A percentile compares a stretch with the other conserved stretches of the same genome.
Evolutionary conservation across 2,113 vertebrate species (phyloP).

Genomic region (Sphaerodactylus townsendi): DNA sequence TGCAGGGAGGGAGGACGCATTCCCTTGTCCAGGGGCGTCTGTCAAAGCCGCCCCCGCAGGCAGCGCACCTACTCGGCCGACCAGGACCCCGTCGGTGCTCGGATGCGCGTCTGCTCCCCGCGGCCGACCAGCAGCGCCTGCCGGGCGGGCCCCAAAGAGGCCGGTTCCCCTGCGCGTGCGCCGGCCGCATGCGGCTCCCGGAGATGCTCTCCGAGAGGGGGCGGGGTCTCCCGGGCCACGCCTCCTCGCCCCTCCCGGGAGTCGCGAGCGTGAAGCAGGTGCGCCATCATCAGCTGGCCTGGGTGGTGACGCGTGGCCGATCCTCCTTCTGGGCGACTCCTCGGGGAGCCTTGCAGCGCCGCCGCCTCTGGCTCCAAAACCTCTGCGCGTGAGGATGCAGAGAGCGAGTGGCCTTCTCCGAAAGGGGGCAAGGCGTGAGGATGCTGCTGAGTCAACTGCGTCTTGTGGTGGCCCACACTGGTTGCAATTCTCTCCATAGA

Average conservation of each 20-base stretch:
- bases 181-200: not conserved
- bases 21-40: not conserved
- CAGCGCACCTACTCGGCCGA: not conserved
- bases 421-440: no score
- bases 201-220: not conserved
- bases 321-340: not conserved
- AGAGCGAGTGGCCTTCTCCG: no score
- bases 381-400: no score
- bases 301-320: no score
- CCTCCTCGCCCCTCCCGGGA: not conserved
- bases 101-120: no score
- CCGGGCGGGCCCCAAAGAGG: not conserved
- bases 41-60: no score
- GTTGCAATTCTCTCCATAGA: no score
- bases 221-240: not conserved
- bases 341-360: no score
- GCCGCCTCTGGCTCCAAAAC: no score
- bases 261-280: not conserved
- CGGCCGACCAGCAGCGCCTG: not conserved
- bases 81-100: not conserved
- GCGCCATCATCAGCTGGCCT: not conserved
- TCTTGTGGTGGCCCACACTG: no score
- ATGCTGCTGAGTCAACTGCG: no score
- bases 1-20: not conserved
- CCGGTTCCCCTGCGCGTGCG: not conserved